phyloP scores from a whole-genome alignment of 1,140 invertebrate genomes.

The Atopsyche davidsoni region DNA sequence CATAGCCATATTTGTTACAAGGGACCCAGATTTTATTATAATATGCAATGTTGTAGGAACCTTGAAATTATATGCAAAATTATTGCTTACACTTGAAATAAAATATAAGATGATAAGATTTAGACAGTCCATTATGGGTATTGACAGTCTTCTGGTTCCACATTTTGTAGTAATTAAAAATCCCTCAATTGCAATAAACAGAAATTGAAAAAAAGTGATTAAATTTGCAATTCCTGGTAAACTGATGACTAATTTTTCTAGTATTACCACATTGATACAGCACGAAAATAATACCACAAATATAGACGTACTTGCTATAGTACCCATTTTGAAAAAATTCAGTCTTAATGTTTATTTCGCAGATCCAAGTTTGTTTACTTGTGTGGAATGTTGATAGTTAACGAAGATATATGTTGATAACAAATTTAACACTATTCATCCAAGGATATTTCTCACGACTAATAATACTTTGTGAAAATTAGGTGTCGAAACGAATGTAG shows the following conservation, averaged over 20 bases:
- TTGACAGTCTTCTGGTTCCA: slow-evolving; percentile 16
- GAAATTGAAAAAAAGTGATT: slow-evolving; percentile 26
- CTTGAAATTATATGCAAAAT: slow-evolving; percentile 27
- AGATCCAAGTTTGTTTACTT: too few relatives aligned
- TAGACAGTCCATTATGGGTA: slow-evolving; percentile 24
- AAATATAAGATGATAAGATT: slow-evolving; percentile 21
- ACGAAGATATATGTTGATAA: too few relatives aligned
- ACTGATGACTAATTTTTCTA: slow-evolving; percentile 24
- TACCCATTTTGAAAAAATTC: slow-evolving; percentile 15
- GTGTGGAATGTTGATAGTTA: too few relatives aligned
- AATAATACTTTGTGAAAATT: too few relatives aligned
- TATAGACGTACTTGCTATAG: slow-evolving; percentile 4
- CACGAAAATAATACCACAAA: slow-evolving; percentile 21
- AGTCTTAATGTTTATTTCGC: too few relatives aligned
- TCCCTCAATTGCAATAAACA: slow-evolving; percentile 24
- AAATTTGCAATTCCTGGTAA: slow-evolving; percentile 23
- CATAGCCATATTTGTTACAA: slow-evolving; percentile 23
- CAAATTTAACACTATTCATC: too few relatives aligned
- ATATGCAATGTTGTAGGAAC: slow-evolving; percentile 26
- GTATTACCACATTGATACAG: slow-evolving; percentile 23
- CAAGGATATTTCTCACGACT: too few relatives aligned
- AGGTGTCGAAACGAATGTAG: too few relatives aligned
- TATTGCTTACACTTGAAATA: slow-evolving; percentile 24
- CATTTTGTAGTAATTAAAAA: slow-evolving; percentile 25
- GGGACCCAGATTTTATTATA: slow-evolving; percentile 29